These are phyloP conservation scores for Pteria penguin DNA, from an alignment of 2,888 invertebrate species.

Conservation along the genomic window DNA sequence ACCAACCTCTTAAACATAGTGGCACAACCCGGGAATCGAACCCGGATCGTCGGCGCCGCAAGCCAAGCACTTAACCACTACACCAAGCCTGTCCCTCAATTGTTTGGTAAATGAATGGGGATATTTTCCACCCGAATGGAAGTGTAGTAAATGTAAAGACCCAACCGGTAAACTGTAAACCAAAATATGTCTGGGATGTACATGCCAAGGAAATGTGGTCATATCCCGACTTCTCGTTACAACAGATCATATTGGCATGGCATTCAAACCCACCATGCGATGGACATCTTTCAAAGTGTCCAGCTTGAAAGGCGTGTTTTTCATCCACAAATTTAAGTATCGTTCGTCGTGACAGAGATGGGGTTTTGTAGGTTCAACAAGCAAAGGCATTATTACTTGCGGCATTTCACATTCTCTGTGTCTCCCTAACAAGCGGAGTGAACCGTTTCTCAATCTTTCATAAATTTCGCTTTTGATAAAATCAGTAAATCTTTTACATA, in stretches of 20 bases:
- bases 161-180: conserved; percentile 33
- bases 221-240: conserved; percentile 42
- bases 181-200: conserved; percentile 13
- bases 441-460: conserved; percentile 29
- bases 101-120: conserved; percentile 31
- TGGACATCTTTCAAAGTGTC: conserved; percentile 38
- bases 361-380: conserved; percentile 36
- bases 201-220: conserved; percentile 17
- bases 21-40: too few species aligned
- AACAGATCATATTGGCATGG: conserved; percentile 18
- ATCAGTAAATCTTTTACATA: conserved; percentile 13
- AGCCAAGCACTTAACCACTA: too few species aligned
- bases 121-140: conserved; percentile 33
- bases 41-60: too few species aligned
- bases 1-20: too few species aligned
- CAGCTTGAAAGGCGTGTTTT: conserved; percentile 21
- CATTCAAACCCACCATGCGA: conserved; percentile 2
- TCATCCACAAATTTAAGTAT: conserved; percentile 39
- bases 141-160: conserved; percentile 24
- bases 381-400: conserved; percentile 14
- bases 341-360: conserved; percentile 39
- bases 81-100: too few species aligned
- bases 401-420: conserved; percentile 20
- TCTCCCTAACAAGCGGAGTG: conserved; percentile 18
- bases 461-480: conserved; percentile 18